Evolutionary conservation across 2,797 vertebrate genomes (phyloP).

Genomic region (Anabas testudineus): DNA sequence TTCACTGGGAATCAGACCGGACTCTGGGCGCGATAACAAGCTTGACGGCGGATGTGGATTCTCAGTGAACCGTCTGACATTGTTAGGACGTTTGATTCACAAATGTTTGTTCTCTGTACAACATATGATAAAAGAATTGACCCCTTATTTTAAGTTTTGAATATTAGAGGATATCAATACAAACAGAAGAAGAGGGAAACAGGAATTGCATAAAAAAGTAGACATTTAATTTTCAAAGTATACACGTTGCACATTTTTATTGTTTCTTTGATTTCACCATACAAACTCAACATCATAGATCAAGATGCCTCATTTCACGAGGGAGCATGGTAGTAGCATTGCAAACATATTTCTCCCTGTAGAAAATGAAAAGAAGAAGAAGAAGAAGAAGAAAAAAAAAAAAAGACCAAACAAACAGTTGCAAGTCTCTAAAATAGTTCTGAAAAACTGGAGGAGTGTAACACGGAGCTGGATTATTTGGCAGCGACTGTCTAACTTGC

Average conservation of each 20-base stretch:
- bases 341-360: slow-evolving; percentile 61
- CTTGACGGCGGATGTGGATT: slow-evolving; percentile 27
- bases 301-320: slow-evolving; percentile 49
- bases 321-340: slow-evolving; percentile 45
- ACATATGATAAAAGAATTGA: not conserved
- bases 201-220: not conserved
- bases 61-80: not conserved
- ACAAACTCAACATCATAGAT: slow-evolving; percentile 66
- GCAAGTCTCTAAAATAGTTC: slow-evolving; percentile 50
- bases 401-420: slow-evolving; percentile 21
- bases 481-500: slow-evolving; percentile 67
- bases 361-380: slow-evolving; percentile 49
- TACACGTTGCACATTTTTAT: slow-evolving; percentile 72
- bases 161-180: not conserved
- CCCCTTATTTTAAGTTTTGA: not conserved
- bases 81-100: not conserved
- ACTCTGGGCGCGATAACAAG: slow-evolving; percentile 33
- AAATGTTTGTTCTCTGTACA: not conserved
- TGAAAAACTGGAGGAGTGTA: slow-evolving; percentile 37
- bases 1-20: slow-evolving; percentile 40
- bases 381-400: not conserved
- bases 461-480: slow-evolving; percentile 70
- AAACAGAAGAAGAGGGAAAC: not conserved
- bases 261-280: slow-evolving; percentile 72
- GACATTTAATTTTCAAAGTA: slow-evolving; percentile 10